phyloP scores from a whole-genome alignment of 2,113 vertebrate genomes.

The Girardinichthys multiradiatus region DNA sequence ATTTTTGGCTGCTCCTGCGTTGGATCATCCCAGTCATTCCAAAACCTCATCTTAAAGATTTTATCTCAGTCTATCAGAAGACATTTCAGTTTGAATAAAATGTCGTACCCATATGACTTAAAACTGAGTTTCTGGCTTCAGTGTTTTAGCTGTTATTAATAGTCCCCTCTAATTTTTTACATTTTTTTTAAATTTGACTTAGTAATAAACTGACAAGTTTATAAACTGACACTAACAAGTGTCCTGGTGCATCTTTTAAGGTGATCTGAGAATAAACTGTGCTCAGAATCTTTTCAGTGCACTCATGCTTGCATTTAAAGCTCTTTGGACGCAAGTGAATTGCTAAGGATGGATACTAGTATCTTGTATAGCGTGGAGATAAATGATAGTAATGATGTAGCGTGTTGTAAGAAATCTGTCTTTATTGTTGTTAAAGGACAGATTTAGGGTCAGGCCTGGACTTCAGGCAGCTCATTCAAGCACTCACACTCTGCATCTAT shows the following conservation, averaged over 20 bases:
- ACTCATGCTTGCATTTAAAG: too few relatives aligned
- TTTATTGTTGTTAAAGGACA: background rate
- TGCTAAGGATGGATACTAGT: too few relatives aligned
- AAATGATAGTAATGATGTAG: background rate
- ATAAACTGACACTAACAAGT: too few relatives aligned
- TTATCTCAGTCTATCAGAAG: conserved; percentile 35
- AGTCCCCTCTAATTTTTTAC: background rate
- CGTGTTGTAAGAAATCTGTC: background rate
- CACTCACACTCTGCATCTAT: background rate
- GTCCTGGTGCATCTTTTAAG: too few relatives aligned
- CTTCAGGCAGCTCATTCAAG: conserved; percentile 5
- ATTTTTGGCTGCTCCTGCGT: conserved; percentile 20
- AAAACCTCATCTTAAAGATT: conserved; percentile 39
- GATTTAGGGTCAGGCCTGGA: background rate
- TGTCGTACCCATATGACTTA: background rate
- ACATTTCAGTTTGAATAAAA: background rate
- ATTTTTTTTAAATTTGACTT: too few relatives aligned
- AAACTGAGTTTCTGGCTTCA: background rate
- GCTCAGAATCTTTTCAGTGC: too few relatives aligned
- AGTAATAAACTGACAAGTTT: too few relatives aligned
- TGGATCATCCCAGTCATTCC: conserved; percentile 46
- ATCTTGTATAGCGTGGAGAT: background rate
- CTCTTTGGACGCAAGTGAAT: too few relatives aligned
- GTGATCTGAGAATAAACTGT: too few relatives aligned
- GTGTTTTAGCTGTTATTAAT: background rate